A percentile compares a stretch with the other conserved stretches of the same genome.
Conservation (phyloP, 2,113 vertebrate genomes). For the Dinomys branickii region DNA sequence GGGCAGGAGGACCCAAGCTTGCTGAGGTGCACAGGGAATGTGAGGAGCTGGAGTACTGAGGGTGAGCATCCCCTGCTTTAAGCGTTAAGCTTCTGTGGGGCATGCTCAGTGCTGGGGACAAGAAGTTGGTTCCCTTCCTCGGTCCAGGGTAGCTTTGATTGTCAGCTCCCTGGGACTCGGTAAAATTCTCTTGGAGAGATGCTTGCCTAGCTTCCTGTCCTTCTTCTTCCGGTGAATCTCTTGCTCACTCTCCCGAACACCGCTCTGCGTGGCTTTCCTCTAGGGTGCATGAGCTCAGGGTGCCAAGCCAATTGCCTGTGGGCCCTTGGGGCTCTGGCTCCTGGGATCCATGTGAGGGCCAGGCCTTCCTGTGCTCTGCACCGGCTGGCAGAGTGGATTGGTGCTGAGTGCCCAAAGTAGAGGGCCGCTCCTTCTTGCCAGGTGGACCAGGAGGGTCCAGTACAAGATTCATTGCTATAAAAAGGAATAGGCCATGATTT, state of each 20-base stretch:
- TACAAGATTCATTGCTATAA: not conserved
- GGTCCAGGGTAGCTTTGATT: not conserved
- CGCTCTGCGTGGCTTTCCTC: not conserved
- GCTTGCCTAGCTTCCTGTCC: not conserved
- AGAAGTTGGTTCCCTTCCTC: no score
- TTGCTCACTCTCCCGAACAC: not conserved
- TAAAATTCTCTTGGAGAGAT: not conserved
- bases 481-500: rapidly evolving
- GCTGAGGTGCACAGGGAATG: no score
- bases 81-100: rapidly evolving
- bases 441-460: rapidly evolving
- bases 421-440: not conserved
- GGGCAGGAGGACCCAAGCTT: rapidly evolving
- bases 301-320: not conserved
- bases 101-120: no score
- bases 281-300: rapidly evolving
- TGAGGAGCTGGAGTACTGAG: not conserved
- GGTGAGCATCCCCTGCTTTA: rapidly evolving
- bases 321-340: not conserved
- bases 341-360: not conserved
- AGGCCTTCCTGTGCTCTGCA: not conserved
- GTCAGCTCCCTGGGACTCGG: not conserved
- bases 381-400: not conserved
- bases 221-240: rapidly evolving
- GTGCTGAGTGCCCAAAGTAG: not conserved